Percentiles rank a stretch among this genome's conserved stretches.
Conservation (phyloP, 2,888 invertebrate species). For the Cosmia trapezina region DNA sequence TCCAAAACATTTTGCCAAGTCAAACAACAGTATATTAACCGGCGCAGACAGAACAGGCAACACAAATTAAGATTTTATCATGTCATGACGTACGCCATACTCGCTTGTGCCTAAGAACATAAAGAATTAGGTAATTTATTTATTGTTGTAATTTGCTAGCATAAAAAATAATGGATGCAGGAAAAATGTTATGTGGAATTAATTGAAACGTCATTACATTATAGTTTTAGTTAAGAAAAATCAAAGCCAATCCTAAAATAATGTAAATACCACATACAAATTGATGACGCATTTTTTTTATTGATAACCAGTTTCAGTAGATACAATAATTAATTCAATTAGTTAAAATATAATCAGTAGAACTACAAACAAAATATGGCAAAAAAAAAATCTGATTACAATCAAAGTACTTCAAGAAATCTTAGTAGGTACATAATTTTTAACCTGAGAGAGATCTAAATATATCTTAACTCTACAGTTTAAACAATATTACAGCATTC, state of each 20-base stretch:
- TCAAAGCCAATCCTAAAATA: neutral
- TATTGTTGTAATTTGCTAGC: slow-evolving; percentile 47
- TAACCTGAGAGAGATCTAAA: slow-evolving; percentile 68
- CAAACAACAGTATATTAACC: slow-evolving; percentile 67
- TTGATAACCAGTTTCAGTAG: neutral
- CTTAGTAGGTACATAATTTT: neutral
- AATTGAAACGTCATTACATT: neutral
- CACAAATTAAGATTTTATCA: slow-evolving; percentile 86
- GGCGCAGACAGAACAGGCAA: slow-evolving; percentile 73
- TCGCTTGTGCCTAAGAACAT: slow-evolving; percentile 66
- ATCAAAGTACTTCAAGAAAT: slow-evolving; percentile 9
- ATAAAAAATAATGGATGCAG: slow-evolving; percentile 10
- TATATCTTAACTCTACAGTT: slow-evolving; percentile 74
- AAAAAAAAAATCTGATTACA: slow-evolving; percentile 8
- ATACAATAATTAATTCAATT: neutral
- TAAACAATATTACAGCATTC: slow-evolving; percentile 69
- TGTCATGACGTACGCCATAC: slow-evolving; percentile 70
- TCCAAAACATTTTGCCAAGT: slow-evolving; percentile 65
- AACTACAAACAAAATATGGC: rapidly evolving
- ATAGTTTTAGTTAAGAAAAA: neutral
- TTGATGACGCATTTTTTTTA: neutral
- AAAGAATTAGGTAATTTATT: slow-evolving; percentile 65
- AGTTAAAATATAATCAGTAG: neutral
- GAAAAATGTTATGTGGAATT: neutral
- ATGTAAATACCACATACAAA: no score